These are phyloP conservation scores for Palythoa caribaeorum DNA, from an alignment of 92 coral and sea anemone species.

Conservation along the genomic window DNA sequence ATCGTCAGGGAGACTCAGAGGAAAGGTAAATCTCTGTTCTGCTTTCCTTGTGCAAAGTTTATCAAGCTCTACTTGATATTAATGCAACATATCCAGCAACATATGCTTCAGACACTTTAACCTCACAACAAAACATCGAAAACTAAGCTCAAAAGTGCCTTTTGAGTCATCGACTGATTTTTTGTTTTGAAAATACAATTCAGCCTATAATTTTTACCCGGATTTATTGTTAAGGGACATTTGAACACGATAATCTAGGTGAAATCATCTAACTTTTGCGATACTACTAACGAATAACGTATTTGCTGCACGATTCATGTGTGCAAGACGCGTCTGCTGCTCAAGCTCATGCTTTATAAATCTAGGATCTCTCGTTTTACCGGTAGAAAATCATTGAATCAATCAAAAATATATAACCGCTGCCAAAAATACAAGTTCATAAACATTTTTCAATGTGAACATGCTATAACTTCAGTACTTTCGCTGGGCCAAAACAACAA, in stretches of 20 bases:
- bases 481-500: not conserved
- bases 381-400: constrained; percentile 2
- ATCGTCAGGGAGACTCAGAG: not conserved
- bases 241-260: not conserved
- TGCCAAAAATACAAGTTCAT: not conserved
- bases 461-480: not conserved
- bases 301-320: not conserved
- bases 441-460: not conserved
- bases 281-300: not conserved
- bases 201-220: not conserved
- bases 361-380: not conserved
- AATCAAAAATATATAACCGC: not conserved
- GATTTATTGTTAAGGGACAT: not conserved
- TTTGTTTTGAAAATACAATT: not conserved
- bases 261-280: constrained; percentile 3
- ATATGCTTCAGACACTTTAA: not conserved
- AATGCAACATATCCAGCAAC: not conserved
- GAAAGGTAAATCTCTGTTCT: not conserved
- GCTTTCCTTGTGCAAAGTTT: constrained; percentile 2
- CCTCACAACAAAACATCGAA: not conserved
- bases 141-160: not conserved
- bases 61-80: not conserved
- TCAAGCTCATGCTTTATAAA: not conserved
- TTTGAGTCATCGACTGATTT: not conserved
- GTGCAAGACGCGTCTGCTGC: not conserved